Base-by-base conservation (phyloP, 2,888 invertebrate species). In the Unio delphinus region DNA sequence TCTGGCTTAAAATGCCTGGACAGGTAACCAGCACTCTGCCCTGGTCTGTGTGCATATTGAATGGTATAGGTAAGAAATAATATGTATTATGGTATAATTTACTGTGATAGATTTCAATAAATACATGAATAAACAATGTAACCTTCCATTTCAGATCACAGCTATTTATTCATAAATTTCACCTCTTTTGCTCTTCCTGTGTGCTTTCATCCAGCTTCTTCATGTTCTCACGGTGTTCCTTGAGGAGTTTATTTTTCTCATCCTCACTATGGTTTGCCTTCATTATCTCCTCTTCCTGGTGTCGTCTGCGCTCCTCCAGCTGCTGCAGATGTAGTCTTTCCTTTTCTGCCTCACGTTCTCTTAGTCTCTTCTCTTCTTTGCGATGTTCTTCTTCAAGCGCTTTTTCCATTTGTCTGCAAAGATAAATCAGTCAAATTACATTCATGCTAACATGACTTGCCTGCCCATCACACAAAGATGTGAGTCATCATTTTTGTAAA, bases 201-300 rank as follows among this genome's bases (percentile, higher is more conserved):
- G 84, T 68, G 15, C 77, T 78, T 6, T 79, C 80, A 54, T 80
- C 71, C 28, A 87, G 73, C 72, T 82, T 84, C 56, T 80, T 72
- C 70, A 86, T 84, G 72, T 85, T 86, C 58, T 80, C 76, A 28
- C 81, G 73, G 69, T 88, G 88, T 69, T 88, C 87, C 63, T 76
- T 62, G 56, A 88, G 64, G 55, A 88, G 74, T 54, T 82, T 76
- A 3, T 79, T 78, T 58, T 83, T 82, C 68, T 88, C 88, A 7
- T 83, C 83, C 61, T 86, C 82, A 67, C 79, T 83, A 7, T 79
- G 59, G 62, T 80, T 80, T 6, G 83, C 79, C 30, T 76, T 78
- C 28, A 68, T 66, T 7, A 88, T 86, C 58, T 87, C 82, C n/a
- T 86, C 82, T 28, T 72, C 69, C 69, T 87, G 80, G 28, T 81